A percentile compares a stretch with the other conserved stretches of the same genome.
phyloP scores from a whole-genome alignment of 2,113 vertebrate genomes.

The Protobothrops mucrosquamatus region DNA sequence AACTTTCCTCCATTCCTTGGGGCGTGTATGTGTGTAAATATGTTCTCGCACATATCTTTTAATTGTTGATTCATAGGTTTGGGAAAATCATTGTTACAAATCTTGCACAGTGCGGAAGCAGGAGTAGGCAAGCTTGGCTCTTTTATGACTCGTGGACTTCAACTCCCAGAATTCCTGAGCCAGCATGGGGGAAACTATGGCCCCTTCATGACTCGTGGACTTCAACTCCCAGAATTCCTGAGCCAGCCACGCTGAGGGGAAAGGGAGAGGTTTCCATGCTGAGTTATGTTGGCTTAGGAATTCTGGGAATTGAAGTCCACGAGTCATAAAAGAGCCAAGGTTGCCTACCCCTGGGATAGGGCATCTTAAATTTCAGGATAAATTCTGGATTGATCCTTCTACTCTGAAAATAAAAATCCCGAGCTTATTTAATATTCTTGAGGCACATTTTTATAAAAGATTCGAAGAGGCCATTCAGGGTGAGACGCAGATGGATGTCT shows the following conservation, averaged over 20 bases:
- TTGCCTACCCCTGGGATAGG: not conserved
- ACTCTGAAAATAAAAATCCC: not conserved
- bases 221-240: too few species aligned
- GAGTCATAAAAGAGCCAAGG: too few species aligned
- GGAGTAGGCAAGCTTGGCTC: too few species aligned
- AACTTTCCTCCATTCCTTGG: constrained; percentile 36
- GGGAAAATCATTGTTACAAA: constrained; percentile 22
- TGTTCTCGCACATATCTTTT: not conserved
- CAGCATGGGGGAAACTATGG: too few species aligned
- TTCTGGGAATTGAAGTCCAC: too few species aligned
- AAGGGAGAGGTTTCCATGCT: too few species aligned
- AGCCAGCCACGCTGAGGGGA: too few species aligned
- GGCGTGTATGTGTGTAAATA: not conserved
- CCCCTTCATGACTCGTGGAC: too few species aligned
- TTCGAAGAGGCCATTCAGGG: not conserved
- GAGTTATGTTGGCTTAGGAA: too few species aligned
- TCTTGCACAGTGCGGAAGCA: not conserved
- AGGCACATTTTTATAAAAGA: not conserved
- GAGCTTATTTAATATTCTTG: not conserved
- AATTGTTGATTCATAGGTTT: constrained; percentile 30
- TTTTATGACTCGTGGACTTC: too few species aligned
- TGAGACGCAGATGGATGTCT: not conserved
- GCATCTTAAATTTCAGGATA: not conserved
- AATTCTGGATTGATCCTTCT: not conserved
- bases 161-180: too few species aligned